Percentiles rank a stretch among this genome's conserved stretches.
Evolutionary conservation across 2,797 vertebrate species (phyloP).

Genomic region (Tachyglossus aculeatus): DNA sequence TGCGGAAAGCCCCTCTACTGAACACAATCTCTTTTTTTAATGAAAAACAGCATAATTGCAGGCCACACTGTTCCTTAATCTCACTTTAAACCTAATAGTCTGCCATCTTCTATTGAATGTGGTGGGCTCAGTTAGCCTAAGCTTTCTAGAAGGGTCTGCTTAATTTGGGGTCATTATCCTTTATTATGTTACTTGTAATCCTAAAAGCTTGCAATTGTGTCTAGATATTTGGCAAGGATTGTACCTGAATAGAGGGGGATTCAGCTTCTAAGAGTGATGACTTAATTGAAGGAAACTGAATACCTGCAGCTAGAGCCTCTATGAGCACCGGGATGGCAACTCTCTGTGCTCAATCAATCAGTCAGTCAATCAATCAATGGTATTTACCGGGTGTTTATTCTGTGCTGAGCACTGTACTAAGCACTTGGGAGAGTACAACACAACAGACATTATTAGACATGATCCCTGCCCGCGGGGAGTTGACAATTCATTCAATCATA

Average conservation of each 20-base stretch:
- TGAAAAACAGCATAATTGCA: slow-evolving; percentile 72
- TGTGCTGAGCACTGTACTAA: no score
- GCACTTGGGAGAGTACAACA: no score
- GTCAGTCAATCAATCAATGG: no score
- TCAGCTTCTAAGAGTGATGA: slow-evolving; percentile 62
- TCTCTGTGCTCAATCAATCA: no score
- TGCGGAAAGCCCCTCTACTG: slow-evolving; percentile 63
- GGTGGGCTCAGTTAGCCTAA: slow-evolving; percentile 41
- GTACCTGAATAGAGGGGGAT: slow-evolving; percentile 66
- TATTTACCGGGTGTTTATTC: no score
- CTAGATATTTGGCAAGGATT: slow-evolving; percentile 72
- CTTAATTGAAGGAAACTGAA: slow-evolving; percentile 63
- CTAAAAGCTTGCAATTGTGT: slow-evolving; percentile 70
- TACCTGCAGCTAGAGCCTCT: no score
- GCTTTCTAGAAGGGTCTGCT: slow-evolving; percentile 52
- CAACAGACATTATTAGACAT: no score
- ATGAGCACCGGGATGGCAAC: no score
- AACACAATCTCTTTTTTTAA: slow-evolving; percentile 71
- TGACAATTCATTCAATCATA: no score
- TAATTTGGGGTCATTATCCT: slow-evolving; percentile 72
- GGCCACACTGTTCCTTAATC: slow-evolving; percentile 73
- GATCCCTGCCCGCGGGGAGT: no score
- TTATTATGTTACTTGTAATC: slow-evolving; percentile 73
- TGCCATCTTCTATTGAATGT: slow-evolving; percentile 62
- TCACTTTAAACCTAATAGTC: slow-evolving; percentile 73